Conservation (phyloP, 2,113 vertebrate species). For the Engraulis encrasicolus region DNA sequence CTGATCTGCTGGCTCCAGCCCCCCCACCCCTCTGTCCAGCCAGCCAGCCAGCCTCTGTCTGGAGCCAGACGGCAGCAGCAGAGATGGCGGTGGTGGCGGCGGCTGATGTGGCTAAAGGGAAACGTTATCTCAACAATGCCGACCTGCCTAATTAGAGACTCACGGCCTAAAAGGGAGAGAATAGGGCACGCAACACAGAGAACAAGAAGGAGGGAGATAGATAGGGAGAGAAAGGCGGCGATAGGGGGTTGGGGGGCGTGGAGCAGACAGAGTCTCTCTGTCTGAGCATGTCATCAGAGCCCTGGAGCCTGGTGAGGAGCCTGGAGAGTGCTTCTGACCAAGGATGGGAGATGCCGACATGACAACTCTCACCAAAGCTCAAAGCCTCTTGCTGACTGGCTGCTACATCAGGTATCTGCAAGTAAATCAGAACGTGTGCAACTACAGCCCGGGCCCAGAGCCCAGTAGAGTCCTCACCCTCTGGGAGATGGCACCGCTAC, state of each 20-base stretch:
- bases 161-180: neutral
- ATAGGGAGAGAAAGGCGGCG: neutral
- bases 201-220: neutral
- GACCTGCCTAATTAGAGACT: neutral
- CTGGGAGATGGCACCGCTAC: neutral
- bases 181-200: neutral
- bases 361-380: neutral
- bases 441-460: neutral
- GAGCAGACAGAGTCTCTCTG: neutral
- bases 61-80: neutral
- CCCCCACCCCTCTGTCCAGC: neutral
- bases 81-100: neutral
- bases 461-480: neutral
- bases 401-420: neutral
- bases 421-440: neutral
- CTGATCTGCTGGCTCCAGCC: neutral
- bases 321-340: neutral
- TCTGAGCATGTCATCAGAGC: conserved; percentile 15
- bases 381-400: neutral
- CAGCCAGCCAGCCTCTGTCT: conserved; percentile 4
- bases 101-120: too few relatives aligned
- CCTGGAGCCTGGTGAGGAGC: neutral
- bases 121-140: neutral
- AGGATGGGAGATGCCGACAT: neutral
- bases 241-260: neutral